phyloP scores from a whole-genome alignment of 2,797 vertebrate species.

The Forpus xanthops region DNA sequence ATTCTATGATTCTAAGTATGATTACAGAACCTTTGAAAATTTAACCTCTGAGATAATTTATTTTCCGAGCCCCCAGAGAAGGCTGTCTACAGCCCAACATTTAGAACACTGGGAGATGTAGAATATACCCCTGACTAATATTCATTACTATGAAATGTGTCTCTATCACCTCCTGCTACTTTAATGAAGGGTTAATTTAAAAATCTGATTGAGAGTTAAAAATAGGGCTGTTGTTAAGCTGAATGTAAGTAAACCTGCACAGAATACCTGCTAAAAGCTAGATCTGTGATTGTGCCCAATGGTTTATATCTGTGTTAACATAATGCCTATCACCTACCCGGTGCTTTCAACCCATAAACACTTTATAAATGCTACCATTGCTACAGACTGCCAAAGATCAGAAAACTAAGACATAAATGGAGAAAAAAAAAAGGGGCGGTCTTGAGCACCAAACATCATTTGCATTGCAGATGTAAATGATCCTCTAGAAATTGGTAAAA shows the following conservation, averaged over 20 bases:
- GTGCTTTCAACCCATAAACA: background rate
- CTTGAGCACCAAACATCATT: rapidly evolving
- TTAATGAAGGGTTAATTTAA: constrained; percentile 32
- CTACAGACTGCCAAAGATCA: background rate
- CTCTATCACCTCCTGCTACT: background rate
- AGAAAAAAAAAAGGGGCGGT: rapidly evolving
- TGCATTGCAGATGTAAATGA: background rate
- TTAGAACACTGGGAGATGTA: background rate
- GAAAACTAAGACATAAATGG: background rate
- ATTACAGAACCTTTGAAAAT: background rate
- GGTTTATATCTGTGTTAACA: background rate
- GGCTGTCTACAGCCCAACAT: background rate
- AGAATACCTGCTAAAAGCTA: constrained; percentile 22
- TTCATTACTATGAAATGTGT: background rate
- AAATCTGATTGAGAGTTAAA: constrained; percentile 23
- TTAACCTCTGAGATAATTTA: background rate
- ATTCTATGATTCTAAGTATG: background rate
- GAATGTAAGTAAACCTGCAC: background rate
- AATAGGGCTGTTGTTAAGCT: background rate
- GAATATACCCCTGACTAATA: background rate
- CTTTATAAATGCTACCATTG: background rate
- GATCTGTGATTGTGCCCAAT: background rate
- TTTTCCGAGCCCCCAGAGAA: background rate
- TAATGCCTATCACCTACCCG: background rate
- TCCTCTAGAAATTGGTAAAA: background rate